Evolutionary conservation across 2,888 invertebrate genomes (phyloP), one percentile per base, ranked within the genome.

Genomic region (Melikaiella ostensackeni): DNA sequence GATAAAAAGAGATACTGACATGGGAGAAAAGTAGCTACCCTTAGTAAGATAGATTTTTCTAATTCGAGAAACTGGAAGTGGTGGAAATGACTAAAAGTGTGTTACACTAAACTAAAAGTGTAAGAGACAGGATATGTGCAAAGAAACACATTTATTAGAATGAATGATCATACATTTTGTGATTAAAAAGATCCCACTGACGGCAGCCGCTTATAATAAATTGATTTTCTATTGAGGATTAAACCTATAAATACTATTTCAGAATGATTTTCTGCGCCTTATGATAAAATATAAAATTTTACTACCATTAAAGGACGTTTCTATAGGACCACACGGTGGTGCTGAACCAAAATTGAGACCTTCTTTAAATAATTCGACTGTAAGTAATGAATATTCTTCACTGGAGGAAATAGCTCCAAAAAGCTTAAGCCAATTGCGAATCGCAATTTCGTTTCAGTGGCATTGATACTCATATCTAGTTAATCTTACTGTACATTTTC

Each of bases 61-160:
- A 42, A 27, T 42, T 66, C 30, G 21, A 27, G 27, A 8, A 50
- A 50, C 16, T 42, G 5, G 38, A 66, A 66, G 66, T 46, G 66
- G 66, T 66, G 66, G 27, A 46, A 66, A 66, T 66, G 4, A 38
- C 19, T 42, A 1, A 27, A 27, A 55, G 21, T 62, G 46, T 19
- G 46, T 46, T 27, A 66, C 30, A 66, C 66, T 66, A 66, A 8
- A 66, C 66, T 66, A 66, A 27, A 66, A 66, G 66, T 66, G 66
- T 66, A 16, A 66, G 19, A 66, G 27, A 46, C 27, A 66, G 46
- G n/a, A 24, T 66, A 16, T 66, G 66, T 66, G 66, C 66, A 46
- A 38, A 9, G 46, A 46, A 24, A 66, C 5, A 30, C 19, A 46
- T 27, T 42, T 27, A 27, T n/a, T 46, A 46, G 9, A 27, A 19